Conservation (phyloP, 2,888 invertebrate species). For the Tetrapedia diversipes region DNA sequence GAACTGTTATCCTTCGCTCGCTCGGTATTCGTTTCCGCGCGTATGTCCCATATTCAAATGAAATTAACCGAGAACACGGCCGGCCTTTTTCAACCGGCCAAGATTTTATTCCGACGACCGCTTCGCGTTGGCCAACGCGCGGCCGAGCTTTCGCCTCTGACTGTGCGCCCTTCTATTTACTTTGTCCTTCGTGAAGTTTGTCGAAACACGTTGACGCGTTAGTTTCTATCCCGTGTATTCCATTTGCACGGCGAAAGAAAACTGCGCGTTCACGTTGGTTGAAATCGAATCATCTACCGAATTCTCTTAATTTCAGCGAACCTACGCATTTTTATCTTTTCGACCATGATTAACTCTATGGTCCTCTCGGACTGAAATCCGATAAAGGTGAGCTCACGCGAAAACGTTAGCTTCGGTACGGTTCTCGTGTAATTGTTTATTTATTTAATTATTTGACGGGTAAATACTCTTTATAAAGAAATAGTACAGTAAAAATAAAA, state of each 20-base stretch:
- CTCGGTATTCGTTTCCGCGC: neutral
- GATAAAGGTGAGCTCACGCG: too few relatives aligned
- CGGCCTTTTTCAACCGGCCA: constrained; percentile 3
- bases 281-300: neutral
- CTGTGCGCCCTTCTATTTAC: constrained; percentile 9
- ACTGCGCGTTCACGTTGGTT: neutral
- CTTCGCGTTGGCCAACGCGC: neutral
- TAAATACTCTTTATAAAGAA: too few relatives aligned
- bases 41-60: neutral
- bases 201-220: constrained; percentile 11
- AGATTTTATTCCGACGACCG: constrained; percentile 16
- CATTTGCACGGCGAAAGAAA: neutral
- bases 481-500: too few relatives aligned
- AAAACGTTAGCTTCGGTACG: too few relatives aligned
- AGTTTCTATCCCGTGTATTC: constrained; percentile 8
- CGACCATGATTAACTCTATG: neutral
- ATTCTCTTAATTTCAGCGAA: neutral
- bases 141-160: neutral
- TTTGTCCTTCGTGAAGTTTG: constrained; percentile 13
- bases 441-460: too few relatives aligned
- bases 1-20: neutral
- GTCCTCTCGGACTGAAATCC: too few relatives aligned
- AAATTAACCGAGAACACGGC: constrained; percentile 23
- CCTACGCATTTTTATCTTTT: neutral
- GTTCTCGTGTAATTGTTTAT: too few relatives aligned